Conservation (phyloP, 1,140 invertebrate species). For the Ctenoplectra terminalis region DNA sequence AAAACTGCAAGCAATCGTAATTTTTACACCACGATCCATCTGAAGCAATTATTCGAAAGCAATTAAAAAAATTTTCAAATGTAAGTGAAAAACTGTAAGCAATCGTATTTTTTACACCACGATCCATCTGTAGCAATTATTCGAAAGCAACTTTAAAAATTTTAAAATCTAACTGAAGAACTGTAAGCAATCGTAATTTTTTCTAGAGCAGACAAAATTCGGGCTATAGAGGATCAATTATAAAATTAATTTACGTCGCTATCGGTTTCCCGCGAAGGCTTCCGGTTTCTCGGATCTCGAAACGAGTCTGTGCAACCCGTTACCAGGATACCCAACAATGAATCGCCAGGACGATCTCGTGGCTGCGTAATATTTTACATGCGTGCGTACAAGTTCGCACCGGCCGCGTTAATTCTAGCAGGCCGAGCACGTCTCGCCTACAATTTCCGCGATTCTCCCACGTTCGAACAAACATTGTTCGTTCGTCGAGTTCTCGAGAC, state of each 20-base stretch:
- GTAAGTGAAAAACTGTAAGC: too few relatives aligned
- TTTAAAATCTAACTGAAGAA: too few relatives aligned
- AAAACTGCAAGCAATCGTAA: too few relatives aligned
- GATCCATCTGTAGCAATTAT: too few relatives aligned
- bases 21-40: too few relatives aligned
- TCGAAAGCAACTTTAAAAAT: too few relatives aligned
- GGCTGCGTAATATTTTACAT: background rate
- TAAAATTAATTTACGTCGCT: background rate
- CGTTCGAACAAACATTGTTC: slow-evolving; percentile 38
- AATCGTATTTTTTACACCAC: too few relatives aligned
- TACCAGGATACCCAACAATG: background rate
- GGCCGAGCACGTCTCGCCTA: slow-evolving; percentile 14
- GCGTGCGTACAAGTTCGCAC: slow-evolving; percentile 14
- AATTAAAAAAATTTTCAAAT: too few relatives aligned
- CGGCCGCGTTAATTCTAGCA: slow-evolving; percentile 29
- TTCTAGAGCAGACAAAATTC: too few relatives aligned
- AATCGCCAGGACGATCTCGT: background rate
- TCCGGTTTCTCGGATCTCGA: background rate
- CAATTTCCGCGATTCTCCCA: slow-evolving; percentile 50
- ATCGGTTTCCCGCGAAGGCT: background rate
- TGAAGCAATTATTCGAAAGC: too few relatives aligned
- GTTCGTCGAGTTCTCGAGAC: background rate
- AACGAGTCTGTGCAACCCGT: background rate
- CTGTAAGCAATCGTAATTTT: too few relatives aligned
- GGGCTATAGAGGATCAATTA: too few relatives aligned